Percentiles rank a stretch among this genome's conserved stretches.
These are phyloP conservation scores for Malurus cyaneus DNA, from an alignment of 2,113 vertebrate genomes.

Conservation along the genomic window DNA sequence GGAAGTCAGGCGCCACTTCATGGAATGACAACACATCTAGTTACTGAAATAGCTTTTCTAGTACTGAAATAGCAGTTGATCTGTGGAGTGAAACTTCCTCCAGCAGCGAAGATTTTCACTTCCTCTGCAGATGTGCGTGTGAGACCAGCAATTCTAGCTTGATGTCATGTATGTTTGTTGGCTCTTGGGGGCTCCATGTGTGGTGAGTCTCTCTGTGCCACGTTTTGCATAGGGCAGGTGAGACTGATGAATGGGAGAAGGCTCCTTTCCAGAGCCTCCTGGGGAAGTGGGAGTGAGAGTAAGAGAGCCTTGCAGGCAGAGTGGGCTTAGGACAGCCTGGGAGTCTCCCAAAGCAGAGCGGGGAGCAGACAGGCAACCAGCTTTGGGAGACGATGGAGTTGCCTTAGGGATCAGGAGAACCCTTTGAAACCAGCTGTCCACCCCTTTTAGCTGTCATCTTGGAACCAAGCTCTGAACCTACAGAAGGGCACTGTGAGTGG, in stretches of 20 bases:
- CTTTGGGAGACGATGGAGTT: not conserved
- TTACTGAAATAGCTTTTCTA: not conserved
- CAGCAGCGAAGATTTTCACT: not conserved
- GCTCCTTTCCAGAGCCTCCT: not conserved
- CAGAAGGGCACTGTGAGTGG: not conserved
- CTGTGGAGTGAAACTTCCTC: not conserved
- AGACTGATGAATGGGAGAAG: not conserved
- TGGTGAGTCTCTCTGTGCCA: not conserved
- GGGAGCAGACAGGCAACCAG: not conserved
- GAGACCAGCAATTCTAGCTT: not conserved
- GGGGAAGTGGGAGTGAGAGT: accelerated
- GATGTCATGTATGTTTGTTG: not conserved
- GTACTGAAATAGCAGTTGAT: not conserved
- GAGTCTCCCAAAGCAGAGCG: not conserved
- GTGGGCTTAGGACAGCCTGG: not conserved
- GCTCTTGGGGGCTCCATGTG: not conserved
- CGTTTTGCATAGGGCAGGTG: not conserved
- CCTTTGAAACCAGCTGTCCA: not conserved
- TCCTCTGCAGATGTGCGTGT: not conserved
- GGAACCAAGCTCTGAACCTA: not conserved
- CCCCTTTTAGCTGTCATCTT: not conserved
- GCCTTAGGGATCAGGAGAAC: not conserved
- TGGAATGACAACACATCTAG: not conserved
- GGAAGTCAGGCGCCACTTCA: not conserved
- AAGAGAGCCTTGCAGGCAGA: not conserved